Percentiles rank a stretch among this genome's conserved stretches.
These are phyloP conservation scores for Venturia canescens DNA, from an alignment of 1,140 invertebrate species.

Conservation along the genomic window DNA sequence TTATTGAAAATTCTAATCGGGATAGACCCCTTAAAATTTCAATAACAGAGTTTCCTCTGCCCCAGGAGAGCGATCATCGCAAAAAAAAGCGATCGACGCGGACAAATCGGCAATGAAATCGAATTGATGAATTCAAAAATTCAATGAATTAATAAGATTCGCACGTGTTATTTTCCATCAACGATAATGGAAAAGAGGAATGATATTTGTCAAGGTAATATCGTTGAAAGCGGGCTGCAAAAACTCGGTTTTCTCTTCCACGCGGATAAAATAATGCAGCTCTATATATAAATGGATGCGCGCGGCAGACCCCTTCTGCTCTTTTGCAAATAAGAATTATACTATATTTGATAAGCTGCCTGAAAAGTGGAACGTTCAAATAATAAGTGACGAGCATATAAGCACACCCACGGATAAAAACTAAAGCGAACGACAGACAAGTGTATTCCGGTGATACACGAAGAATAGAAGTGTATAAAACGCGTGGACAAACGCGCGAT, in stretches of 20 bases:
- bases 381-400: conserved; percentile 54
- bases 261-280: background rate
- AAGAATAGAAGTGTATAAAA: conserved; percentile 15
- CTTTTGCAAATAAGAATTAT: conserved; percentile 67
- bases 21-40: no score
- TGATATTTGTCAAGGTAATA: no score
- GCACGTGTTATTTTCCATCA: no score
- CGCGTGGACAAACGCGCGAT: background rate
- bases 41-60: no score
- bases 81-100: no score
- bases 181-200: no score
- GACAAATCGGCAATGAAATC: no score
- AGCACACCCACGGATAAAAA: conserved; percentile 12
- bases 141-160: no score
- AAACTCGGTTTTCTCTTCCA: background rate
- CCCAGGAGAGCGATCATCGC: no score
- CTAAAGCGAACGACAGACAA: conserved; percentile 21
- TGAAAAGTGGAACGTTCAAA: conserved; percentile 69
- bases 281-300: background rate
- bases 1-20: no score
- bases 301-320: conserved; percentile 45
- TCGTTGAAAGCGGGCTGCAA: background rate
- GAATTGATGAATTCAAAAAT: no score
- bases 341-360: conserved; percentile 69
- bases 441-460: conserved; percentile 18